Evolutionary conservation across 1,140 invertebrate genomes (phyloP), one percentile per base, ranked within the genome.

Genomic region (Drosophila nikananu): DNA sequence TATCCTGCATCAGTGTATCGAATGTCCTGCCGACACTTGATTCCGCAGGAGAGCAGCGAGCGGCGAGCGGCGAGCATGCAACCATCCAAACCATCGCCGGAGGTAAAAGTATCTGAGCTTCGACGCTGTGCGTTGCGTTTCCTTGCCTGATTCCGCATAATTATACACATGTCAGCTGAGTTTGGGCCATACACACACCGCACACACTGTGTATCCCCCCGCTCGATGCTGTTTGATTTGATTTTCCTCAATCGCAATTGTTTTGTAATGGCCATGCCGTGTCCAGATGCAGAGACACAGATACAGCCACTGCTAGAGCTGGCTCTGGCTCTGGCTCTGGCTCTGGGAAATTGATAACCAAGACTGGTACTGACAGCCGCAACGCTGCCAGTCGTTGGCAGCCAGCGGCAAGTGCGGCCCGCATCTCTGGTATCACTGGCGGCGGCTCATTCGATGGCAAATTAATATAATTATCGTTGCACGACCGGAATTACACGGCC

Each of bases 381-480:
- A 74, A 41, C 58, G 46, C 41, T 37, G 52, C n/a, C n/a, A n/a
- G n/a, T n/a, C n/a, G 48, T n/a, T 58, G 73, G 19, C 44, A 35
- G 19, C 32, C 13, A 21, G 52, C 23, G 52, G 73, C 70, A 80
- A 70, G 35, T 70, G 65, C 66, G 35, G 27, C 70, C 49, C 13
- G 49, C 49, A 72, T 42, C 70, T 54, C n/a, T 54, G 66, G 65
- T 67, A 66, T 68, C 66, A 72, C 66, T 65, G 23, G 27, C 75
- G 83, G 78, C 66, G 81, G 81, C 86, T 71, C 82, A 90, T 91
- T 91, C 79, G 82, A 90, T 90, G 86, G 86, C 79, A 90, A 90
- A 90, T 90, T 90, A 91, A 90, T 90, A 86, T 90, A 90, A 90
- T 90, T 90, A 90, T 91, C 86, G 79, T 89, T 86, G 86, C 86